A percentile compares a stretch with the other conserved stretches of the same genome.
Evolutionary conservation across 2,113 vertebrate genomes (phyloP).

Genomic region (Anguilla rostrata): DNA sequence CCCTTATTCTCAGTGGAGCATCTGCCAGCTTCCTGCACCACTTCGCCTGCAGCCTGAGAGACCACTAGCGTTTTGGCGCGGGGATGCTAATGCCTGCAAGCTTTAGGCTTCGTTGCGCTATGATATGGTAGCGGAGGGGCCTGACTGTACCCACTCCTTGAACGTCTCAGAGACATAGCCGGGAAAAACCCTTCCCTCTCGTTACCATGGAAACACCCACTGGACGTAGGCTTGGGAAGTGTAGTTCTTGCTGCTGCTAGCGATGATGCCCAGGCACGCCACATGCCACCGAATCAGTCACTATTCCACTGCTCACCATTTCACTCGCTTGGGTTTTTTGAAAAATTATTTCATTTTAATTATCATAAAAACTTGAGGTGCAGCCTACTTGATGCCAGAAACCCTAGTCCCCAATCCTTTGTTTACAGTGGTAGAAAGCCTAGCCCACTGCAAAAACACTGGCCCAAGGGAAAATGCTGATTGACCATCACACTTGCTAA

Average conservation of each 20-base stretch:
- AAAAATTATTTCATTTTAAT: neutral
- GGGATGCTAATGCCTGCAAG: too few relatives aligned
- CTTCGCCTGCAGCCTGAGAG: too few relatives aligned
- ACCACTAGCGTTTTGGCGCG: too few relatives aligned
- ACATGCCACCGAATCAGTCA: neutral
- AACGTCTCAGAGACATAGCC: neutral
- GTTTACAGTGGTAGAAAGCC: neutral
- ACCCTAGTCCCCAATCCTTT: neutral
- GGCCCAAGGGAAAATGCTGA: neutral
- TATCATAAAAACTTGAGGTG: neutral
- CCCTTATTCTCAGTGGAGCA: too few relatives aligned
- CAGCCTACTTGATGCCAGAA: neutral
- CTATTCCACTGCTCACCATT: neutral
- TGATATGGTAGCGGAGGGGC: too few relatives aligned
- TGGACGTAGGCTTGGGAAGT: neutral
- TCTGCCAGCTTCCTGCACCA: too few relatives aligned
- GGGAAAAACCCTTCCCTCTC: neutral
- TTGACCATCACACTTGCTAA: neutral
- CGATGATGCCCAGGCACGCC: neutral
- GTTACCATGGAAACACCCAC: neutral
- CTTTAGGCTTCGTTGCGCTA: too few relatives aligned
- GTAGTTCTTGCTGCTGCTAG: neutral
- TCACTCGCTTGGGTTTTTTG: neutral
- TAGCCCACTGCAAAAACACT: neutral
- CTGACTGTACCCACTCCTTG: neutral